Percentiles rank a stretch among this genome's conserved stretches.
Evolutionary conservation across 37 sponge, comb jelly and placozoan species (phyloP).

Genomic region (Geodia barretti): DNA sequence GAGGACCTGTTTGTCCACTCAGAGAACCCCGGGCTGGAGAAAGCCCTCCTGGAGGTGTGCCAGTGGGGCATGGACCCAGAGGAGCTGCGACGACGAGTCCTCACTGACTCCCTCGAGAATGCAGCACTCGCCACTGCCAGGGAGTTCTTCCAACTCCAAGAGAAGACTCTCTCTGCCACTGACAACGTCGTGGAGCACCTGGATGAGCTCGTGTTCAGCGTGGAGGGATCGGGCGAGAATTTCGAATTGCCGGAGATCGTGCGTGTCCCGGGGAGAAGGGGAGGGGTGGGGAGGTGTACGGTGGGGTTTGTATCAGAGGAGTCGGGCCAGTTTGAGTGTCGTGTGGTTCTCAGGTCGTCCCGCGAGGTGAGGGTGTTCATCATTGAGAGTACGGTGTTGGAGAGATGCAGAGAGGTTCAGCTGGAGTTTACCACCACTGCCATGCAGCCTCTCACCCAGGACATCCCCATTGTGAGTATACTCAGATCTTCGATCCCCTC

Average conservation of each 20-base stretch:
- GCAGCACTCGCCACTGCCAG: conserved; percentile 45
- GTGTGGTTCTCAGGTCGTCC: conserved; percentile 47
- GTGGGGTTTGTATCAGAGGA: conserved; percentile 34
- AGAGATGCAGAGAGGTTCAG: conserved; percentile 34
- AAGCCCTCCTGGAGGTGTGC: conserved; percentile 31
- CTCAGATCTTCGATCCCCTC: too few species aligned
- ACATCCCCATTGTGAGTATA: conserved; percentile 82
- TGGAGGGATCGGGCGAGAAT: conserved; percentile 17
- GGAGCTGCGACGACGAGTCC: conserved; percentile 36
- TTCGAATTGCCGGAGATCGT: conserved; percentile 34
- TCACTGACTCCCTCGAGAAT: conserved; percentile 49
- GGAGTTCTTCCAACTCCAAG: conserved; percentile 11
- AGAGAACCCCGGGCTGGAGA: conserved; percentile 39
- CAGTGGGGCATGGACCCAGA: conserved; percentile 44
- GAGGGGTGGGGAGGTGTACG: conserved; percentile 19
- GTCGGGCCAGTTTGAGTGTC: conserved; percentile 71
- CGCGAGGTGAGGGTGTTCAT: conserved; percentile 73
- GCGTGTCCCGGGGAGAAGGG: conserved; percentile 19
- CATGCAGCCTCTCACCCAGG: conserved; percentile 70
- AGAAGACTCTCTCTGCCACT: not conserved
- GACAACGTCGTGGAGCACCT: not conserved
- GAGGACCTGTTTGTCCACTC: conserved; percentile 43
- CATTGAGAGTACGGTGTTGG: conserved; percentile 73
- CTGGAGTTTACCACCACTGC: conserved; percentile 78
- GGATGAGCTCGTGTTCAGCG: conserved; percentile 19